Conservation (phyloP, 1,140 invertebrate species). For the Drosophila prosaltans region DNA sequence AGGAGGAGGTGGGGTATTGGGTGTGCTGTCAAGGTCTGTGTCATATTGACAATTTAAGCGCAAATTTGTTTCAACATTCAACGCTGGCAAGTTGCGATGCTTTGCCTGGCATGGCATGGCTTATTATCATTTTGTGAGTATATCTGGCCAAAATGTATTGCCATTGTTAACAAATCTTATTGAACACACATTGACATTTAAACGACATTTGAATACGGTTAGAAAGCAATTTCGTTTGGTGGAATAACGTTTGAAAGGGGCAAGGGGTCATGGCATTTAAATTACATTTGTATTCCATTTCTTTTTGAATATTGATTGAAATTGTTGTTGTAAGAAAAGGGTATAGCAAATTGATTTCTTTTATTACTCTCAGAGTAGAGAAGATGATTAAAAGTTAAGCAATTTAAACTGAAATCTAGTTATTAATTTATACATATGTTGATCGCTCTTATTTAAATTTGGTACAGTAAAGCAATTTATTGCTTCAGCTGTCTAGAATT, state of each 20-base stretch:
- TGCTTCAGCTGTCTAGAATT: no score
- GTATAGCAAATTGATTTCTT: slow-evolving; percentile 23
- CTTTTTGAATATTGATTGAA: slow-evolving; percentile 14
- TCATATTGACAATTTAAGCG: slow-evolving; percentile 78
- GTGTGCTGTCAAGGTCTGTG: slow-evolving; percentile 48
- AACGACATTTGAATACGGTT: slow-evolving; percentile 73
- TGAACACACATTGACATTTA: slow-evolving; percentile 68
- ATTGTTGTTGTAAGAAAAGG: slow-evolving; percentile 47
- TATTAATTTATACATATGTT: not conserved
- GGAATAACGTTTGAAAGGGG: not conserved
- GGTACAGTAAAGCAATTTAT: not conserved
- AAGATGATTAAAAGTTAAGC: not conserved
- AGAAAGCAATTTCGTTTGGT: slow-evolving; percentile 38
- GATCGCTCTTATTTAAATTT: not conserved
- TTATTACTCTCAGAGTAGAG: not conserved
- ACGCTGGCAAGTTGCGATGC: slow-evolving; percentile 46
- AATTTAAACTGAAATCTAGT: not conserved
- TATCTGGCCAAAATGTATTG: slow-evolving; percentile 66
- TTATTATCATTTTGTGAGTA: slow-evolving; percentile 19
- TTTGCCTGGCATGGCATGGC: not conserved
- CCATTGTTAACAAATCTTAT: slow-evolving; percentile 62
- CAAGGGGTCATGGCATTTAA: slow-evolving; percentile 18
- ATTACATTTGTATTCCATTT: slow-evolving; percentile 15
- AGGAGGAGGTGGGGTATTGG: not conserved
- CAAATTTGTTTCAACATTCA: slow-evolving; percentile 78